phyloP scores from a whole-genome alignment of 2,113 vertebrate species.

The Circaetus gallicus region DNA sequence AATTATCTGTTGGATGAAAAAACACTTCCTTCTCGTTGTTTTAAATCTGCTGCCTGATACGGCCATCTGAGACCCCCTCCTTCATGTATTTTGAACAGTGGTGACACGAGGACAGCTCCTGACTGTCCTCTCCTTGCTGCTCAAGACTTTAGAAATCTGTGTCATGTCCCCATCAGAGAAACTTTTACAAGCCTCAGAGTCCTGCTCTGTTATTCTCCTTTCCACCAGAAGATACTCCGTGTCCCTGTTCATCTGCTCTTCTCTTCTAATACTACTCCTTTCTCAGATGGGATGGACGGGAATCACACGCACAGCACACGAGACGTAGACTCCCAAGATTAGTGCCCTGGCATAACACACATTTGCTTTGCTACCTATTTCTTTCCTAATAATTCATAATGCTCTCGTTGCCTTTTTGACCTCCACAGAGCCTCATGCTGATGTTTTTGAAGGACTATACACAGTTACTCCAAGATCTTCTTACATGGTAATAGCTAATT shows the following conservation, averaged over 20 bases:
- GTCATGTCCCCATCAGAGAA: neutral
- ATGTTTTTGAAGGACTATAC: neutral
- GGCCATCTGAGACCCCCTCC: neutral
- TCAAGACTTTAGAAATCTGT: neutral
- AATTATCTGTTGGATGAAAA: constrained; percentile 19
- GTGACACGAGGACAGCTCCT: neutral
- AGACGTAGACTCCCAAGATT: neutral
- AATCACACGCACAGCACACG: neutral
- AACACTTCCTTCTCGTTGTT: neutral
- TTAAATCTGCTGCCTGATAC: neutral
- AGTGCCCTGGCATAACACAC: neutral
- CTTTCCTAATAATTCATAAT: neutral
- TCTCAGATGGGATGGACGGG: rapidly evolving
- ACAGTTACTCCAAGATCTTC: neutral
- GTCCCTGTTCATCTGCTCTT: neutral
- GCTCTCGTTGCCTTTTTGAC: neutral
- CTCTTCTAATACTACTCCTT: neutral
- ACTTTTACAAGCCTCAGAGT: neutral
- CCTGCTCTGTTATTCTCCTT: neutral
- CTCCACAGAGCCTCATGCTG: neutral
- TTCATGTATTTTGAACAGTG: neutral
- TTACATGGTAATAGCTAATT: neutral
- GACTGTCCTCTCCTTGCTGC: neutral
- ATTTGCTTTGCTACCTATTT: neutral
- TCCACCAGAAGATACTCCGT: neutral